Evolutionary conservation across 2,888 invertebrate genomes (phyloP).

Genomic region (Phaedon cochleariae): DNA sequence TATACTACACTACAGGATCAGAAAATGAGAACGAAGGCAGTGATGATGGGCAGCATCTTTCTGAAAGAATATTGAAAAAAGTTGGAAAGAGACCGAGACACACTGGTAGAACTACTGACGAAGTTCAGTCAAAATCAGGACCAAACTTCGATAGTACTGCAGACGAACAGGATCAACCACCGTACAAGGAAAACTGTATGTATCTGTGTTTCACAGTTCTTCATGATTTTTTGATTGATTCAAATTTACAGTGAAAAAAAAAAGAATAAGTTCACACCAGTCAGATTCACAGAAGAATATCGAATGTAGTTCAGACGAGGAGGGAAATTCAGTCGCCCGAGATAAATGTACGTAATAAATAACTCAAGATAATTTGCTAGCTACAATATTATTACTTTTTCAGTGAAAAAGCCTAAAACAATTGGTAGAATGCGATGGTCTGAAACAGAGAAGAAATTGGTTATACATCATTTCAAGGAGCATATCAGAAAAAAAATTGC

Average conservation of each 20-base stretch:
- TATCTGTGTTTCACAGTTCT: not conserved
- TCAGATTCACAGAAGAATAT: not conserved
- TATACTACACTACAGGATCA: slow-evolving; percentile 5
- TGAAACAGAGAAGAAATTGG: not conserved
- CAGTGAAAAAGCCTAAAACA: not conserved
- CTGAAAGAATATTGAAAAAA: not conserved
- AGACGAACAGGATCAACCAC: not conserved
- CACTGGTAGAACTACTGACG: not conserved
- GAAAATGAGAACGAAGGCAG: not conserved
- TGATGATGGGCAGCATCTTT: not conserved
- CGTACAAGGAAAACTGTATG: not conserved
- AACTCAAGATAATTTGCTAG: not conserved
- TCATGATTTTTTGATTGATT: not conserved
- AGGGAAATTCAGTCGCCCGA: not conserved
- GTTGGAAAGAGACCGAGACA: not conserved
- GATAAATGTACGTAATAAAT: not conserved
- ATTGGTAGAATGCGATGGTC: not conserved
- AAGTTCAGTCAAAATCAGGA: not conserved
- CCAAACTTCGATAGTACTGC: not conserved
- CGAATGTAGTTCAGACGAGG: not conserved
- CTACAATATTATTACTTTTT: not conserved
- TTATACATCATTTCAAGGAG: not conserved
- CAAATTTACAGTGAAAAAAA: not conserved
- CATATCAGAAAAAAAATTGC: not conserved
- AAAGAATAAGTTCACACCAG: not conserved